A percentile compares a stretch with the other conserved stretches of the same genome.
Evolutionary conservation across 2,797 vertebrate genomes (phyloP).

Genomic region (Rhinogobio ventralis): DNA sequence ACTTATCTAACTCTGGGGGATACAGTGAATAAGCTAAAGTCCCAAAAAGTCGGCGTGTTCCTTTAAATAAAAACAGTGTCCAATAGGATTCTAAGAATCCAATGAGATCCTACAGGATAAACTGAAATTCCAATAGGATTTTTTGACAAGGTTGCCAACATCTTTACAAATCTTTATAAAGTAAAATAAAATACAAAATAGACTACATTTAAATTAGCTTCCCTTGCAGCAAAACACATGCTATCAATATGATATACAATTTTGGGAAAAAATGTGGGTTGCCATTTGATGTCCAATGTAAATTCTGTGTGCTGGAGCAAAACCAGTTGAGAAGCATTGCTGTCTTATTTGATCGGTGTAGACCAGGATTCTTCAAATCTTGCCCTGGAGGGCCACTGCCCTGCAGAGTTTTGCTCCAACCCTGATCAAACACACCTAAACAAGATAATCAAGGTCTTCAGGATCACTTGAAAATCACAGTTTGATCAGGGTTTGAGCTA

Average conservation of each 20-base stretch:
- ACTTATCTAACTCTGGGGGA: no score
- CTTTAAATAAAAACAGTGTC: no score
- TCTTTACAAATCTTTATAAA: background rate
- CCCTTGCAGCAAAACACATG: background rate
- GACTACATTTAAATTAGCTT: background rate
- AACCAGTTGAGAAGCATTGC: background rate
- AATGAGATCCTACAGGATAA: no score
- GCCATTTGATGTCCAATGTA: background rate
- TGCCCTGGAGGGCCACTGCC: background rate
- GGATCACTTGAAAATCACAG: background rate
- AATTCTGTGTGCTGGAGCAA: background rate
- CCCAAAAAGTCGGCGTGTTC: no score
- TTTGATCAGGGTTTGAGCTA: background rate
- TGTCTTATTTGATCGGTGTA: background rate
- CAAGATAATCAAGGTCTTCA: background rate
- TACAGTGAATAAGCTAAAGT: no score
- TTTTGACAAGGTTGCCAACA: no score
- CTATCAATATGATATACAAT: background rate
- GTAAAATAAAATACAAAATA: background rate
- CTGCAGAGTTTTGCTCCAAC: background rate
- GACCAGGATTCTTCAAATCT: no score
- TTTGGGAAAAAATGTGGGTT: background rate
- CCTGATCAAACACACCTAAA: background rate
- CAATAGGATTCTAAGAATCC: no score
- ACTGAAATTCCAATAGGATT: no score